Evolutionary conservation across 2,113 vertebrate species (phyloP), one percentile per base, ranked within the genome.

Genomic region (Perca flavescens): DNA sequence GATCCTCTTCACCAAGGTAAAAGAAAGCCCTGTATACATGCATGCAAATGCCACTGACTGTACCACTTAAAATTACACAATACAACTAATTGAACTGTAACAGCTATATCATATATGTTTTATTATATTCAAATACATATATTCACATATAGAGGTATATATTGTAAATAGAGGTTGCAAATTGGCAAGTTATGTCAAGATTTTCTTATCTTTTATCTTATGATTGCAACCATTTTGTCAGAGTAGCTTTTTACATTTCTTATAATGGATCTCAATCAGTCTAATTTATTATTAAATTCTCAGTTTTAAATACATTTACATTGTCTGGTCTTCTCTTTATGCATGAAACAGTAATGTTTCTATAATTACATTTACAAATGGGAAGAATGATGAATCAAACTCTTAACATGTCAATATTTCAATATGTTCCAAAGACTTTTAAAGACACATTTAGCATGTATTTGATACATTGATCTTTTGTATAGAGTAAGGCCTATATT

Each of bases 1-100:
- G 98, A 99, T 74, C 97, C 98, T 4, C 93, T 99, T 34, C 97
- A 99, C 90, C 98, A 99, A 98, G 98, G 98, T 99, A 95, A 96
- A 95, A 1, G 58, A 70, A 89, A 79, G 70, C 79, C 90, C 92
- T 90, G 83, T 36, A 80, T 10, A 2, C 25, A 5, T 65, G 21
- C 34, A 67, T 22, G 2, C 47, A 60, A 11, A 34, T 77, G 25
- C 11, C 1, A 34, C 5, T 63, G 3, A 34, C 3, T 63, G 2
- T 57, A 36, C 17, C 31, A 25, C 49, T 56, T 46, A 74, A 10
- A 40, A 31, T 66, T 10, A 53, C 31, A 46, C 15, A 4, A 21
- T 19, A 16, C 10, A 46, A 36, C 9, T n/a, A n/a, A 40, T 2
- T 1, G 40, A 25, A 43, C 9, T 19, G 10, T 16, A 6, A 52